Base-by-base conservation (phyloP, 2,113 vertebrate genomes). In the Salminus brasiliensis region DNA sequence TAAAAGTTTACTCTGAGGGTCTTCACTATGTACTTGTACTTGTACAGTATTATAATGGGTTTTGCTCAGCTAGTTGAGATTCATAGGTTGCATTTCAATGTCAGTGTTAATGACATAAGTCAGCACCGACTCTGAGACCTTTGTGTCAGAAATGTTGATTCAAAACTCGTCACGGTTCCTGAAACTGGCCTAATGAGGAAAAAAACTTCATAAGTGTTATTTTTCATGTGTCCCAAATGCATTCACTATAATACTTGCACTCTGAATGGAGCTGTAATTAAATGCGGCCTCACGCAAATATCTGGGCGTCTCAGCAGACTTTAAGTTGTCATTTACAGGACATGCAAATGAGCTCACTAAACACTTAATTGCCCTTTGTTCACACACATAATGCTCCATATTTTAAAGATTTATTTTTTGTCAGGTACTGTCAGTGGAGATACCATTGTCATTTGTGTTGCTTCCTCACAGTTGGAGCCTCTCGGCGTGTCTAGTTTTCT, bases 341-440 rank as follows among this genome's bases (percentile, higher is more conserved):
- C n/a, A 52, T 52, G 45, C 59, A 66, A 65, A 76, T 49, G 27
- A 60, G 57, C 57, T 15, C 27, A 60, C 57, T 55, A 55, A 30
- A 30, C 29, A 60, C 27, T 13, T 34, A 66, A 65, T 39, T 27
- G n/a, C 57, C 27, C 30, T 39, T 76, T 66, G 45, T 69, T 69
- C 6, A 27, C 13, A 45, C 23, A 69, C 45, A 69, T 69, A 45
- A 45, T 69, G 47, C 23, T 2, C 60, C 5, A 25, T 32, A 34
- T 62, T 69, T 47, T 21, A 78, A 70, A 78, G 18, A 60, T 60
- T 29, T 63, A 15, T 49, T 15, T 60, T 59, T 23, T 21, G 43
- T 45, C 55, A 63, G 18, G 32, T 29, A 30, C 39, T 76, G 30
- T 32, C 59, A 59, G 25, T 11, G 59, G 30, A 27, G n/a, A 36